Evolutionary conservation across 2,113 vertebrate species (phyloP).

Genomic region (Pangasianodon gigas): DNA sequence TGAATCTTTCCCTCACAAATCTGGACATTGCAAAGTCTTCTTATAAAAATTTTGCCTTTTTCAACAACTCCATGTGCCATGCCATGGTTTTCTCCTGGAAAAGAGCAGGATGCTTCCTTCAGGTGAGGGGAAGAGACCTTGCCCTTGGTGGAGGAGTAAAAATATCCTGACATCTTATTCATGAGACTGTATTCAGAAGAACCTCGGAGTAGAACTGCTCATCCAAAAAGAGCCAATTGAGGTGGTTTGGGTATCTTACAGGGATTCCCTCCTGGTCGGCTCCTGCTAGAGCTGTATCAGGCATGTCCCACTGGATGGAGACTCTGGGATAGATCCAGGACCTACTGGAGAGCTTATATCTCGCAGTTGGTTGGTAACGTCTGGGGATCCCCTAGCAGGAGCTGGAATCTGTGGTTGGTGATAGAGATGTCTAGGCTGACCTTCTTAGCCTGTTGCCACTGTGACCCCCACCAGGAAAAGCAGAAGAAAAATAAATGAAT

Average conservation of each 20-base stretch:
- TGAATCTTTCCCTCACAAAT: background rate
- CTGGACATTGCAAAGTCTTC: background rate
- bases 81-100: background rate
- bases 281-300: background rate
- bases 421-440: background rate
- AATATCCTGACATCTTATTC: background rate
- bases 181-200: background rate
- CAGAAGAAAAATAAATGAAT: background rate
- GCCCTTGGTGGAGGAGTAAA: background rate
- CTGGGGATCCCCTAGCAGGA: background rate
- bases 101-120: background rate
- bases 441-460: background rate
- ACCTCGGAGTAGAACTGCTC: background rate
- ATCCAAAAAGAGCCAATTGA: background rate
- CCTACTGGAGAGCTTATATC: background rate
- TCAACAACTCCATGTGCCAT: background rate
- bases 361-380: background rate
- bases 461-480: background rate
- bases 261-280: background rate
- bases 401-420: background rate
- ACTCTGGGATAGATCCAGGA: background rate
- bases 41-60: background rate
- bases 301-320: background rate
- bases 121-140: background rate
- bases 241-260: background rate